A percentile compares a stretch with the other conserved stretches of the same genome.
Evolutionary conservation across 2,888 invertebrate species (phyloP).

Genomic region (Vandiemenella viatica): DNA sequence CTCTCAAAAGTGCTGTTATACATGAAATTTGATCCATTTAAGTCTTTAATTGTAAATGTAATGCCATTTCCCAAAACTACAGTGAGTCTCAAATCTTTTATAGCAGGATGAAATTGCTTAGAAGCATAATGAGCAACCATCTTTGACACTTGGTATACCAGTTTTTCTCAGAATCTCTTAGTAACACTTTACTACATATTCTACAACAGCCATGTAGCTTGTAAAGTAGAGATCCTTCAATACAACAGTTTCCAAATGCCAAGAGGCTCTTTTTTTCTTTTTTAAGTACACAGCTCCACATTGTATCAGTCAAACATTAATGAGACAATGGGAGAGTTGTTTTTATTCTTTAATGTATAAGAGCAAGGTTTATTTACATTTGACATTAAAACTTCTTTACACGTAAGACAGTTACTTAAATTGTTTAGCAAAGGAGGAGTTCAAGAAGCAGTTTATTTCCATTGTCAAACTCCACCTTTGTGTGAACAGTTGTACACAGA

Average conservation of each 20-base stretch:
- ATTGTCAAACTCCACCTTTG: too few relatives aligned
- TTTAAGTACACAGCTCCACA: neutral
- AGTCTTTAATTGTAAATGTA: neutral
- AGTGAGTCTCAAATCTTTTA: too few relatives aligned
- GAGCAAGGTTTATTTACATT: neutral
- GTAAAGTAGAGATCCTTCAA: too few relatives aligned
- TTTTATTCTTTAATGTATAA: neutral
- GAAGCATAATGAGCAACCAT: conserved; percentile 1
- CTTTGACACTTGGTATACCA: conserved; percentile 7
- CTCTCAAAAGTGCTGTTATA: too few relatives aligned
- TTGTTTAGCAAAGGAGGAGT: too few relatives aligned
- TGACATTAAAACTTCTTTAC: neutral
- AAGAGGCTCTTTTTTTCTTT: neutral
- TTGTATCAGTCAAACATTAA: neutral
- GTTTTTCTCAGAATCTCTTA: neutral
- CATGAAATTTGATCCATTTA: too few relatives aligned
- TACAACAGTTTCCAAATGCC: too few relatives aligned
- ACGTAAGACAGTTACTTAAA: neutral
- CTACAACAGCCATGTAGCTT: too few relatives aligned
- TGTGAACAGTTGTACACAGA: too few relatives aligned
- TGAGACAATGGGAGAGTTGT: neutral
- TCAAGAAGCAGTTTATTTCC: too few relatives aligned
- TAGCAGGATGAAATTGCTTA: neutral
- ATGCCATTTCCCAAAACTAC: neutral
- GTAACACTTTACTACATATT: neutral